Conservation (phyloP, 2,113 vertebrate genomes). For the crab-eating macaque (Macaca fascicularis) region DNA sequence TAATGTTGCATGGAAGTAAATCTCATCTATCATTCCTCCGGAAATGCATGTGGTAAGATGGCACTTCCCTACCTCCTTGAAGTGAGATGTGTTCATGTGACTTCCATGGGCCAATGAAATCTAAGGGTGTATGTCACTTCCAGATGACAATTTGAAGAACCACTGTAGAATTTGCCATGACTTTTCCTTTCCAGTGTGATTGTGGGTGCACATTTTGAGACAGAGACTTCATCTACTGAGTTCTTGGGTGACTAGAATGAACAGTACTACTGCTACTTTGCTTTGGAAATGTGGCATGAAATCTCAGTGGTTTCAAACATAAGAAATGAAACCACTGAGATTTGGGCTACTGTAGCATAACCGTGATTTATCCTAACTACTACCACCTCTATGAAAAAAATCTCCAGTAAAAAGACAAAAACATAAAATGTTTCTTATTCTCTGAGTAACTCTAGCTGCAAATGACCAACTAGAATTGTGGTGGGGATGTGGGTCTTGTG, state of each 20-base stretch:
- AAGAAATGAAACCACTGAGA: background rate
- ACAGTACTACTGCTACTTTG: background rate
- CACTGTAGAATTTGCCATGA: background rate
- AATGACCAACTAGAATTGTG: background rate
- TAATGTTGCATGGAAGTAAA: background rate
- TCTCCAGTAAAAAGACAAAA: background rate
- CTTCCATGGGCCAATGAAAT: background rate
- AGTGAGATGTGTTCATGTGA: background rate
- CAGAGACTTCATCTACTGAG: background rate
- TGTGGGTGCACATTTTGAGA: background rate
- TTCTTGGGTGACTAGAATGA: background rate
- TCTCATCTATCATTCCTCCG: background rate
- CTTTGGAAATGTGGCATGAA: background rate
- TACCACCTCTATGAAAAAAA: background rate
- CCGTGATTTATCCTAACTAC: background rate
- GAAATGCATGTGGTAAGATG: fast-evolving
- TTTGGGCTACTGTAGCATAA: background rate
- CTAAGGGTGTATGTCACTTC: fast-evolving
- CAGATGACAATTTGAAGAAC: background rate
- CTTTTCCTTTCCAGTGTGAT: background rate
- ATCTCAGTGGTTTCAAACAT: too few relatives aligned
- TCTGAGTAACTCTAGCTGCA: background rate
- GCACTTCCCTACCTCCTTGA: background rate
- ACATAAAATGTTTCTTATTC: background rate
- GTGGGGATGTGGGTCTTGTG: fast-evolving